These are phyloP conservation scores for Ennomos erosarius DNA, from an alignment of 2,888 invertebrate species.

Conservation along the genomic window DNA sequence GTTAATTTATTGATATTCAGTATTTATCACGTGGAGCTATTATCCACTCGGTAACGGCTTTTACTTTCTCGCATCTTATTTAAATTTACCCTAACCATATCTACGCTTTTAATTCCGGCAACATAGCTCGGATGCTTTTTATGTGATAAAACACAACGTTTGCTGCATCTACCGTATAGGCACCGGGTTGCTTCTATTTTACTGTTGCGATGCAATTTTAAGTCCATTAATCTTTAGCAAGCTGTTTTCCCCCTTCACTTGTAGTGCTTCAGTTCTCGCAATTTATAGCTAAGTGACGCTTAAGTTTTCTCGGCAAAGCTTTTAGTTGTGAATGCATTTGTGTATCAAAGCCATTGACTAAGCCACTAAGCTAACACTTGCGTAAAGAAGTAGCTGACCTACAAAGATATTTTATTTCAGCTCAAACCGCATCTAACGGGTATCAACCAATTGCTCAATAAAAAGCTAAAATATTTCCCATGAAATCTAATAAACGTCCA, in stretches of 20 bases:
- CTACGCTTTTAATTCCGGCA: conserved; percentile 57
- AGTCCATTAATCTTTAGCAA: conserved; percentile 78
- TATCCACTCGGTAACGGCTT: too few species aligned
- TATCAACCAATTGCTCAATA: conserved; percentile 10
- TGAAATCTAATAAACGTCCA: conserved; percentile 33
- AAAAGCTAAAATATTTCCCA: conserved; percentile 28
- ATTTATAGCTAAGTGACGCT: conserved; percentile 33
- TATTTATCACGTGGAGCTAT: neutral
- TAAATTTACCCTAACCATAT: conserved; percentile 1
- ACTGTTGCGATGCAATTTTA: conserved; percentile 79
- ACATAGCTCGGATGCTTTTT: conserved; percentile 52
- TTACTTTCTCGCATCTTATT: too few species aligned
- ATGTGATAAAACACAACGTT: conserved; percentile 71
- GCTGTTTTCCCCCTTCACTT: conserved; percentile 66
- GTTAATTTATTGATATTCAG: neutral
- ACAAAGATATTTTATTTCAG: conserved; percentile 8
- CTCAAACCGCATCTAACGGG: conserved; percentile 6
- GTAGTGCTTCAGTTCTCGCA: conserved; percentile 45
- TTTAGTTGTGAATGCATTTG: too few species aligned
- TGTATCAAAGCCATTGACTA: too few species aligned
- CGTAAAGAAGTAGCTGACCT: conserved; percentile 10
- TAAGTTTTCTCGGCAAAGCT: conserved; percentile 4
- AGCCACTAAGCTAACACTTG: too few species aligned
- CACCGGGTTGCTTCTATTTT: conserved; percentile 73
- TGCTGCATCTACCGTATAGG: conserved; percentile 55